phyloP scores from a whole-genome alignment of 2,113 vertebrate species.

The Perca flavescens region DNA sequence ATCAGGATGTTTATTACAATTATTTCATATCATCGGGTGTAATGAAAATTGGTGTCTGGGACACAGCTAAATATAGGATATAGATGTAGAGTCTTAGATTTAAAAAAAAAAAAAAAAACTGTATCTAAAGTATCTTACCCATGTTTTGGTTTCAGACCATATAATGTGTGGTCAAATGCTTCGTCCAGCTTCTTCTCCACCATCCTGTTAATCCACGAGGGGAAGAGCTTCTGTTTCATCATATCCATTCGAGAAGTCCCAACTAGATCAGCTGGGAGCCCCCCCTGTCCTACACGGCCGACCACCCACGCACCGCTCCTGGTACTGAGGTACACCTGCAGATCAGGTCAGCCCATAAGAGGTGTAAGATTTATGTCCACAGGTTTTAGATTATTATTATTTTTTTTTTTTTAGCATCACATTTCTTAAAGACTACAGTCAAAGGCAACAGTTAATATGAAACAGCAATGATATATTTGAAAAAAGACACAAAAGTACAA shows the following conservation, averaged over 20 bases:
- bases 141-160: constrained; percentile 37
- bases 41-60: too few relatives aligned
- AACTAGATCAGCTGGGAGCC: constrained; percentile 79
- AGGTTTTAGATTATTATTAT: background rate
- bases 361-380: background rate
- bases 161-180: background rate
- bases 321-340: constrained; percentile 92
- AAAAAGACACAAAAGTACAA: background rate
- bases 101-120: too few relatives aligned
- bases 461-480: background rate
- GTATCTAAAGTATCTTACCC: background rate
- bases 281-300: constrained; percentile 80
- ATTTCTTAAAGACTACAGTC: background rate
- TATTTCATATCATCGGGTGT: background rate
- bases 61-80: too few relatives aligned
- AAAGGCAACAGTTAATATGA: background rate
- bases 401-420: too few relatives aligned
- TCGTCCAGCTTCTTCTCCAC: constrained; percentile 7
- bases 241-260: constrained; percentile 68
- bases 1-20: background rate
- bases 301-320: constrained; percentile 89
- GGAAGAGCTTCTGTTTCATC: constrained; percentile 74
- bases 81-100: too few relatives aligned
- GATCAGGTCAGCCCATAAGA: background rate
- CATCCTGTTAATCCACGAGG: constrained; percentile 61